Evolutionary conservation across 2,797 vertebrate genomes (phyloP), one percentile per base, ranked within the genome.

Genomic region (Hypotaenidia okinawae): DNA sequence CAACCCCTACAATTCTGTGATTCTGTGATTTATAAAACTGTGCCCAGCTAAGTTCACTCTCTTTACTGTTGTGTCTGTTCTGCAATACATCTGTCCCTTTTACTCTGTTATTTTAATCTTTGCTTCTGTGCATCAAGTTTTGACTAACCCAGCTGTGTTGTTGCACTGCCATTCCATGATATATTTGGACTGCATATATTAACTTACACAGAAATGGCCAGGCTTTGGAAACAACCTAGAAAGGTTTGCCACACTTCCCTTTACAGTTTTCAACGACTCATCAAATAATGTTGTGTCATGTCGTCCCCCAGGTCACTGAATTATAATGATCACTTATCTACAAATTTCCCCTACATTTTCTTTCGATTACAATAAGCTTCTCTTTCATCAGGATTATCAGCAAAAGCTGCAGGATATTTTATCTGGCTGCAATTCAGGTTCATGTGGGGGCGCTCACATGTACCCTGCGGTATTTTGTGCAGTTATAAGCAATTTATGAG

Each of bases 311-410:
- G 64, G 81, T 90, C 78, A 83, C 75, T 90, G 81, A 77, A 77
- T 84, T 92, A 89, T 67, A 93, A 77, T 2, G 52, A 90, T 41
- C 61, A 82, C 57, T 92, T 95, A 94, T 87, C 86, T 83, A 80
- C 78, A 92, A 35, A 95, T 94, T 93, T 90, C 89, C 70, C 78
- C 84, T 93, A 47, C 67, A 58, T 95, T 93, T 94, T 93, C 75
- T 58, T 92, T 92, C 78, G 54, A 59, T 87, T 77, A 90, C 87
- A 92, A 41, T 90, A 90, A 94, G 57, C 68, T 49, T 63, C 68
- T 90, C 96, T 95, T 94, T 94, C 93, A 95, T 93, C 87, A 91
- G 85, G 57, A 85, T 87, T 90, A 95, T 89, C 78, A 90, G 86
- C 28, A 67, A 83, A 95, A 91, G 86, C 90, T 85, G 70, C 90